Evolutionary conservation across 2,797 vertebrate species (phyloP), one percentile per base, ranked within the genome.

Genomic region (Coregonus suidteri): DNA sequence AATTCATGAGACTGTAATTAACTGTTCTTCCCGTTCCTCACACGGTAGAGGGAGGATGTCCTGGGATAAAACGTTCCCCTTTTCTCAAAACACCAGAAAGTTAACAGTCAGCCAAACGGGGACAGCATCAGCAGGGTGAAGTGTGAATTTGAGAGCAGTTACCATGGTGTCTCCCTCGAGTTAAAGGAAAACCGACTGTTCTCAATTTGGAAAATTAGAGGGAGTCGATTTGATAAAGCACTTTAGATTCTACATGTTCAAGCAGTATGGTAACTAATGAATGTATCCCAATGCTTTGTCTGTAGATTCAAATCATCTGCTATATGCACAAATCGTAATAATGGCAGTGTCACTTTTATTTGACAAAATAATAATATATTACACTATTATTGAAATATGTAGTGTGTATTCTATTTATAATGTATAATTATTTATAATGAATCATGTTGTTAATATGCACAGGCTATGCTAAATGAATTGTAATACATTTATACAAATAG

Each of bases 61-160:
- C 65, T 92, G 94, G 64, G 95, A 94, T 0, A 94, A 95, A 78
- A 95, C 94, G 1, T 95, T 94, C 83, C 95, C 94, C 0, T 78
- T 94, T 35, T 92, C 95, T 0, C 84, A 92, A 87, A 91, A 3
- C 94, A 94, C 51, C 91, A 92, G 85, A 88, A 90, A 77, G 92
- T 95, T 52, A 91, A 95, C 88, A 94, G 92, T 81, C 94, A 95
- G 88, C 94, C 91, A 0, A 95, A 94, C 2, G 25, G 85, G 0
- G 94, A 95, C 90, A 94, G 93, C 84, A 94, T 95, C 90, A 95
- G 94, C 0, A 93, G 88, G 20, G 94, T 95, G 34, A 93, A 90
- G 82, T 95, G 94, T 73, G 94, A 95, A 86, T 95, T 95, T 79
- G 94, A 95, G 76, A 93, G 88, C 85, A 91, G 84, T 84, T 89